Evolutionary conservation across 2,797 vertebrate genomes (phyloP).

Genomic region (Chelonia mydas): DNA sequence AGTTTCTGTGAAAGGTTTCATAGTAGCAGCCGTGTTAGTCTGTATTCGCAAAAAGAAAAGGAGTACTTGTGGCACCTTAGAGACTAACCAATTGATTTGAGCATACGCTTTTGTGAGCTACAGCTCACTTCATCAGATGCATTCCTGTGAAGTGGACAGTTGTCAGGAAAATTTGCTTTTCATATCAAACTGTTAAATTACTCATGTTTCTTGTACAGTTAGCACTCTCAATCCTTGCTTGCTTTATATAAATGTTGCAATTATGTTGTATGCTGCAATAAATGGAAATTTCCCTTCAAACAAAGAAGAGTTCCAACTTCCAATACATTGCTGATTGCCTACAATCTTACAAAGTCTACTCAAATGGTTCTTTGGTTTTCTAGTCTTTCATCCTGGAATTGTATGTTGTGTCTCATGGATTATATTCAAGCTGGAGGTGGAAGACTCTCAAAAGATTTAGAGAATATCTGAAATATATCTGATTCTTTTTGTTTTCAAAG

Average conservation of each 20-base stretch:
- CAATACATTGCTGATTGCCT: neutral
- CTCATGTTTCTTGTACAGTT: neutral
- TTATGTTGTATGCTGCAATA: neutral
- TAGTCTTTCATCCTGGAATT: conserved; percentile 44
- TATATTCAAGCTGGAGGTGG: conserved; percentile 1
- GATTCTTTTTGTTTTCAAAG: conserved; percentile 60
- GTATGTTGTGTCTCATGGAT: neutral
- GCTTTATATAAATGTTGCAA: neutral
- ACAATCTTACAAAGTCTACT: neutral
- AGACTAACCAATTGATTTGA: no score
- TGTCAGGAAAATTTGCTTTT: neutral
- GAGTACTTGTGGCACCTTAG: no score
- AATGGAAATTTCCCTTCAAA: neutral
- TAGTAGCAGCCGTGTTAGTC: no score
- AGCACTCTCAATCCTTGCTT: neutral
- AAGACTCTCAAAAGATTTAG: conserved; percentile 27
- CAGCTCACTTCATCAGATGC: no score
- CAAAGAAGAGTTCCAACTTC: neutral
- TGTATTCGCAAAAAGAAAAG: no score
- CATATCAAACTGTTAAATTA: neutral
- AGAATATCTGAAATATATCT: conserved; percentile 31
- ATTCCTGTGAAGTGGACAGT: neutral
- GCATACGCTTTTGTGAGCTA: no score
- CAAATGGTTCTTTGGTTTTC: neutral
- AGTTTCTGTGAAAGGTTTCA: neutral